Evolutionary conservation across 2,113 vertebrate genomes (phyloP).

Genomic region (Bufo bufo): DNA sequence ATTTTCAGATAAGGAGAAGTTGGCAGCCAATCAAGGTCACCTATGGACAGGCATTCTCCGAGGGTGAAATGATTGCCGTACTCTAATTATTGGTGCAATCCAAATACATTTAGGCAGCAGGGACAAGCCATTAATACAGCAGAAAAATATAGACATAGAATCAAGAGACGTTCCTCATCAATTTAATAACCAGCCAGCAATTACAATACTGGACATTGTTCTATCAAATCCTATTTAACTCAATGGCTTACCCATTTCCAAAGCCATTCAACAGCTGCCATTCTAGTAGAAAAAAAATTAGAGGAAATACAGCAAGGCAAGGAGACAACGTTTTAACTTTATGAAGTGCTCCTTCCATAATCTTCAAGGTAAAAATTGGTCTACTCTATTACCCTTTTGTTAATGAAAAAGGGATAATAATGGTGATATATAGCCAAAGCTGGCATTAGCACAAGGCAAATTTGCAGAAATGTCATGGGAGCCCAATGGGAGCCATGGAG

Average conservation of each 20-base stretch:
- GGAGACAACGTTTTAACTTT: too few relatives aligned
- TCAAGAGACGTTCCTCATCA: neutral
- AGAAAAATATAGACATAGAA: neutral
- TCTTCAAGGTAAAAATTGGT: too few relatives aligned
- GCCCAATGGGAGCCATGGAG: too few relatives aligned
- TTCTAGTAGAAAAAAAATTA: too few relatives aligned
- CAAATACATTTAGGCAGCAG: neutral
- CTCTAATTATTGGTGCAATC: neutral
- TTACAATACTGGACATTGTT: neutral
- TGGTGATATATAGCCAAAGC: too few relatives aligned
- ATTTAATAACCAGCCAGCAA: neutral
- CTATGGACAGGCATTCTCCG: neutral
- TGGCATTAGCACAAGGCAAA: too few relatives aligned
- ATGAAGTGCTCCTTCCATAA: too few relatives aligned
- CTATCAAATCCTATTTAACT: neutral
- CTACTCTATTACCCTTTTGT: too few relatives aligned
- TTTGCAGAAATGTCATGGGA: too few relatives aligned
- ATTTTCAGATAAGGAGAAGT: constrained; percentile 43
- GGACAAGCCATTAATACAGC: neutral
- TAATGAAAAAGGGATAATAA: too few relatives aligned
- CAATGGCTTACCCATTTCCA: neutral
- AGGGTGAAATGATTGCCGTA: neutral
- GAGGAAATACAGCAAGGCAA: too few relatives aligned
- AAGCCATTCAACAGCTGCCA: neutral
- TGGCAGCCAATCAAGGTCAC: constrained; percentile 53